These are phyloP conservation scores for Addax nasomaculatus DNA, from an alignment of 2,113 vertebrate species.

Conservation along the genomic window DNA sequence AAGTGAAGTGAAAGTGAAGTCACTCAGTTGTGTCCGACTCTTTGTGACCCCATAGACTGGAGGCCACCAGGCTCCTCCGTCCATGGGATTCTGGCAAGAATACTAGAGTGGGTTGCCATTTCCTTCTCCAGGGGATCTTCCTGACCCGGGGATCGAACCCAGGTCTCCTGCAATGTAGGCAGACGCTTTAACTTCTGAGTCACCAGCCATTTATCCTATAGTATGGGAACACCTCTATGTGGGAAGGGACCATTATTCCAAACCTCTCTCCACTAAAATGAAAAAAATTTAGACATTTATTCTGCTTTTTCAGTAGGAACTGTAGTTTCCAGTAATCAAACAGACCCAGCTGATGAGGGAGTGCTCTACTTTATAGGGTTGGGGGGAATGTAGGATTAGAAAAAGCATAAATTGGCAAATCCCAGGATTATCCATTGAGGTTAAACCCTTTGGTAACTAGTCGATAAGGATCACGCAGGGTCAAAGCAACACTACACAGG, in stretches of 20 bases:
- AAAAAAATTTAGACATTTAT: background rate
- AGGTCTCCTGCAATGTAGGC: too few species aligned
- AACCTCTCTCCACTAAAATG: background rate
- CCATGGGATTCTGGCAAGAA: too few species aligned
- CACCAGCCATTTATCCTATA: background rate
- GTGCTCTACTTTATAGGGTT: background rate
- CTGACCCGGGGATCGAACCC: too few species aligned
- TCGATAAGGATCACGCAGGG: rapidly evolving
- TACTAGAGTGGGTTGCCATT: too few species aligned
- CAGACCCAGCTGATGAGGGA: background rate
- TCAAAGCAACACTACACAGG: background rate
- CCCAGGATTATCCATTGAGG: background rate
- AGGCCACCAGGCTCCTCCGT: too few species aligned
- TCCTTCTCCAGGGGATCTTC: too few species aligned
- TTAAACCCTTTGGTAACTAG: background rate
- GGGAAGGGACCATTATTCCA: background rate
- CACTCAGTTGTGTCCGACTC: too few species aligned
- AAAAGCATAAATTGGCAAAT: background rate
- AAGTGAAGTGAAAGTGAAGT: too few species aligned
- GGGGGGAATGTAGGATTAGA: background rate
- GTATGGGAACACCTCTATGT: background rate
- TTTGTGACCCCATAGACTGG: too few species aligned
- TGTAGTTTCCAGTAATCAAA: background rate
- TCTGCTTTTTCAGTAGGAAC: background rate
- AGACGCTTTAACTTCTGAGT: too few species aligned